Base-by-base conservation (phyloP, 1,140 invertebrate species). In the Anadara kagoshimensis region DNA sequence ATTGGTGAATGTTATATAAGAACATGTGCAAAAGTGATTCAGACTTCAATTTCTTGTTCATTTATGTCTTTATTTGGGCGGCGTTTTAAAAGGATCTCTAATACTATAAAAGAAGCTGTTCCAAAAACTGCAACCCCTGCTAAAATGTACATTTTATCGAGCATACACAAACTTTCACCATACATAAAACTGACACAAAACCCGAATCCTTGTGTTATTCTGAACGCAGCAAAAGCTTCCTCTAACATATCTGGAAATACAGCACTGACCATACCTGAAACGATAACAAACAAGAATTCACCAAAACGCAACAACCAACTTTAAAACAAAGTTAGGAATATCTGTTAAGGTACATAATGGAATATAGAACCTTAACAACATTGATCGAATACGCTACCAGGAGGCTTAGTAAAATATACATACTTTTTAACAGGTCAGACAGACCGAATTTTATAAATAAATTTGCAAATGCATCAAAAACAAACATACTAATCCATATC, bases 231-330 rank as follows among this genome's bases (percentile, higher is more conserved):
- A 69, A 83, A 86, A 11, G 82, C 86, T 44, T 84, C 78, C 56
- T 87, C 86, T 24, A 78, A 79, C 43, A 81, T 73, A 24, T 83
- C 73, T 12, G 71, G 67, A 59, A 87, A 87, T 43, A 85, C 29
- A 3, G 73, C 59, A 2, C 83, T 85, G 43, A 85, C 70, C 53
- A 86, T 59, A 71, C 80, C 86, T 87, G 54, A 22, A 73, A 71
- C 24, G 16, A 5, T n/a, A n/a, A n/a, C n/a, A 66, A 24, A 7
- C 2, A 49, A 14, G 4, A 49, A 14, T 3, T 3, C 11, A 4
- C 1, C 3, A 2, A 49, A 18, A 18, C n/a, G 47, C 1, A 49
- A 49, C n/a, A 2, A 49, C 1, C 14, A 18, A 49, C 2, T 18
- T 49, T n/a, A 49, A 14, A 14, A 49, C 1, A 5, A 5, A 57